phyloP scores from a whole-genome alignment of 1,140 invertebrate genomes.

The Eurosta solidaginis region DNA sequence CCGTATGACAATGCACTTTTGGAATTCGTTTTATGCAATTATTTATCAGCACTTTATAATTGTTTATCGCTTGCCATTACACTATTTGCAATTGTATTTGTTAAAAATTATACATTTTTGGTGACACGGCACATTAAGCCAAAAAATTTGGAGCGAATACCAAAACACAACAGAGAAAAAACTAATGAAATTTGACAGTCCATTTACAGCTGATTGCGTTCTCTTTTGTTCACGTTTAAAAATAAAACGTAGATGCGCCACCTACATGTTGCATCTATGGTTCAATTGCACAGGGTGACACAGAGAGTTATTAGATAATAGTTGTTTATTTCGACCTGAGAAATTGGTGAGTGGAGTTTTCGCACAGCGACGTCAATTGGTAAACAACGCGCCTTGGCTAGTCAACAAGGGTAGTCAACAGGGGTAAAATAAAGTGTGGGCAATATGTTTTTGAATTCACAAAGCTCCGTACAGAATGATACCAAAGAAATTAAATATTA shows the following conservation, averaged over 20 bases:
- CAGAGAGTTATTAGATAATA: too few species aligned
- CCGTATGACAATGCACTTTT: not conserved
- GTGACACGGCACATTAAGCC: not conserved
- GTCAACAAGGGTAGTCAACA: too few species aligned
- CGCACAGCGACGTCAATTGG: too few species aligned
- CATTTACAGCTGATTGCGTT: too few species aligned
- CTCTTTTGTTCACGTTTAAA: too few species aligned
- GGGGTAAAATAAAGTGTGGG: too few species aligned
- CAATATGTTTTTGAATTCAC: too few species aligned
- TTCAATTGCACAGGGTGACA: not conserved
- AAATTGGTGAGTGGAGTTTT: too few species aligned
- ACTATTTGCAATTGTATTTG: not conserved
- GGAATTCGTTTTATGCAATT: not conserved
- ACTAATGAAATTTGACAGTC: constrained; percentile 10
- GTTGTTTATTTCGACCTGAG: too few species aligned
- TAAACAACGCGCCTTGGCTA: too few species aligned
- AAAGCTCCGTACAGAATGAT: too few species aligned
- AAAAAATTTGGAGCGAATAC: not conserved
- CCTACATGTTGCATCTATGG: not conserved
- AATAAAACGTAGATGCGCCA: not conserved
- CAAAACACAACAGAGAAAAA: constrained; percentile 23
- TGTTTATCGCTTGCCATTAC: not conserved
- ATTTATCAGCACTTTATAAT: not conserved
- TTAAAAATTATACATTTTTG: not conserved
- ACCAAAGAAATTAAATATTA: too few species aligned